Percentiles rank a stretch among this genome's conserved stretches.
Evolutionary conservation across 2,797 vertebrate species (phyloP).

Genomic region (Centropyge bicolor): DNA sequence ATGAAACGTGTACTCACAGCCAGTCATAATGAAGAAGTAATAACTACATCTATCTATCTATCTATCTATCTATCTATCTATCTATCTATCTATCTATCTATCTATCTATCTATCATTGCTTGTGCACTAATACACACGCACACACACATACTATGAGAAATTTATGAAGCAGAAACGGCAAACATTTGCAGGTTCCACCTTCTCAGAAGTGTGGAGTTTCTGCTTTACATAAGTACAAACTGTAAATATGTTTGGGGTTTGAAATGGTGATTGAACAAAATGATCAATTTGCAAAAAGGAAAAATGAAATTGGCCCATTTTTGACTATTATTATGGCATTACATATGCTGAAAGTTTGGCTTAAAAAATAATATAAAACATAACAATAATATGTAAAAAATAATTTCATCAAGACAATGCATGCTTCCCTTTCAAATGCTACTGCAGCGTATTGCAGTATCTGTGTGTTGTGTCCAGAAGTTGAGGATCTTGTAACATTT

Average conservation of each 20-base stretch:
- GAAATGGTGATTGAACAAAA: not conserved
- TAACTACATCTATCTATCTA: too few relatives aligned
- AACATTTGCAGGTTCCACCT: not conserved
- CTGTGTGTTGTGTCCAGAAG: conserved; percentile 39
- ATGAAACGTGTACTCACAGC: not conserved
- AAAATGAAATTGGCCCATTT: not conserved
- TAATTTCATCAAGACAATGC: too few relatives aligned
- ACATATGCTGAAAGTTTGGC: not conserved
- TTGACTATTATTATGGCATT: not conserved
- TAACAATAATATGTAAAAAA: too few relatives aligned
- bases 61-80: not conserved
- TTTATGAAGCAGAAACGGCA: not conserved
- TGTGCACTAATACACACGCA: too few relatives aligned
- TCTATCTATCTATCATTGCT: not conserved
- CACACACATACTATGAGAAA: too few relatives aligned
- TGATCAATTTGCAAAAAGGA: not conserved
- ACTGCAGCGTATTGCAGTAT: not conserved
- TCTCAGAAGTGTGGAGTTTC: not conserved
- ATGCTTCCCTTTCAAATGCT: not conserved
- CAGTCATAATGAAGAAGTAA: not conserved
- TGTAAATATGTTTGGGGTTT: not conserved
- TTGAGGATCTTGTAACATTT: conserved; percentile 47
- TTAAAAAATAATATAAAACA: not conserved
- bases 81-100: not conserved
- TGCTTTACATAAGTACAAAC: not conserved